Conservation (phyloP, 2,888 invertebrate genomes). For the Cryptus viduatorius region DNA sequence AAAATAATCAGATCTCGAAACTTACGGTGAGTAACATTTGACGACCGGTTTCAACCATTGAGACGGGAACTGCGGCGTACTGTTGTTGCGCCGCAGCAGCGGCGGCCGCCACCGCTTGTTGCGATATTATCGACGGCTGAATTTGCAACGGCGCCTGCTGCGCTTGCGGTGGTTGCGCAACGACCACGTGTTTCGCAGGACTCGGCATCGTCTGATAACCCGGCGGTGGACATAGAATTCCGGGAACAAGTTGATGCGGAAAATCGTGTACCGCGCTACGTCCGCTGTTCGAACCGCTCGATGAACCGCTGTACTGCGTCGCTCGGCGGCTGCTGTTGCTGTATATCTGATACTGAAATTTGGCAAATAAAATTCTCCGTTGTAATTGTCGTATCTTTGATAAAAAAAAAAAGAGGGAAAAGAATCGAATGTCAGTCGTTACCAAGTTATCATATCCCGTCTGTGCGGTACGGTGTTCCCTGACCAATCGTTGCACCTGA, state of each 20-base stretch:
- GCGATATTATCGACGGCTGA: slow-evolving; percentile 92
- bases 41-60: slow-evolving; percentile 95
- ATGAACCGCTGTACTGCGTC: slow-evolving; percentile 88
- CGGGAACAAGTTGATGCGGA: slow-evolving; percentile 96
- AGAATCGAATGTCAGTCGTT: background rate
- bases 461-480: slow-evolving; percentile 90
- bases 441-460: slow-evolving; percentile 91
- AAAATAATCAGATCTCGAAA: slow-evolving; percentile 51
- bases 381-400: background rate
- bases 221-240: slow-evolving; percentile 94
- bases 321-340: slow-evolving; percentile 87
- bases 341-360: slow-evolving; percentile 92
- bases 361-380: background rate
- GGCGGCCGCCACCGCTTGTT: slow-evolving; percentile 88
- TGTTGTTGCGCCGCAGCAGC: slow-evolving; percentile 92
- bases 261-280: slow-evolving; percentile 88
- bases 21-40: slow-evolving; percentile 91
- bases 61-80: slow-evolving; percentile 93
- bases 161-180: slow-evolving; percentile 87
- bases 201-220: slow-evolving; percentile 93
- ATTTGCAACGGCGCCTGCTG: slow-evolving; percentile 91
- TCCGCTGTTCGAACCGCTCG: slow-evolving; percentile 85
- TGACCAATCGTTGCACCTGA: slow-evolving; percentile 90
- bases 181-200: slow-evolving; percentile 90
- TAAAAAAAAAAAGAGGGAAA: background rate